Base-by-base conservation (phyloP, 2,888 invertebrate genomes). In the Cetonia aurata region DNA sequence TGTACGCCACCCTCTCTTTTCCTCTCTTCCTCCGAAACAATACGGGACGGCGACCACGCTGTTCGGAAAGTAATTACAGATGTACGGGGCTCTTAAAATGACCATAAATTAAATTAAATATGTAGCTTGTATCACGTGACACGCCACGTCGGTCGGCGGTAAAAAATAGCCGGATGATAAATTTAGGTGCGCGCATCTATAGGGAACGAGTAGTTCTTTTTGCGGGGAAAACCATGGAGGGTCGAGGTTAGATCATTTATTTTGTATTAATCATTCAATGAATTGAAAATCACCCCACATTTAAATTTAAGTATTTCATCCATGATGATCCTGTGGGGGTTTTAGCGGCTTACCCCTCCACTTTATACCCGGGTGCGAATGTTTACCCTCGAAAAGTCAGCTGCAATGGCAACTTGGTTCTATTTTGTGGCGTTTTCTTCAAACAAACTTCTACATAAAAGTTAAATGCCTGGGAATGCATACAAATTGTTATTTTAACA, bases 251-350 rank as follows among this genome's bases (percentile, higher is more conserved):
- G 70, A 73, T 73, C 72, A 73, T 72, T 75, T 75, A 72, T 74
- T 73, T 72, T 71, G 60, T 72, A 75, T 75, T 74, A 75, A 75
- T 74, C 75, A 75, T 75, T 70, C 71, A 70, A 69, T 67, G 75
- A 74, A 76, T 72, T 75, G 69, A 73, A 73, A 72, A 72, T 70
- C 71, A 65, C 73, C 76, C 75, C 71, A 59, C 67, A 69, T 73
- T 73, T 73, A 72, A 73, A 72, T 68, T 71, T 69, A 52, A 73
- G 70, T 59, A 62, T 69, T 71, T 65, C 71, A 74, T 74, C 70
- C 67, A 12, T 25, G 62, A 74, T 62, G 69, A 74, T 73, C 70
- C 73, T 48, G 9, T 33, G 56, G 68, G 74, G 72, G 68, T 73
- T 73, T 71, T 67, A 52, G 53, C 66, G 55, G 70, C 70, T 66